Base-by-base conservation (phyloP, 2,888 invertebrate species). In the Andrena chrysosceles region DNA sequence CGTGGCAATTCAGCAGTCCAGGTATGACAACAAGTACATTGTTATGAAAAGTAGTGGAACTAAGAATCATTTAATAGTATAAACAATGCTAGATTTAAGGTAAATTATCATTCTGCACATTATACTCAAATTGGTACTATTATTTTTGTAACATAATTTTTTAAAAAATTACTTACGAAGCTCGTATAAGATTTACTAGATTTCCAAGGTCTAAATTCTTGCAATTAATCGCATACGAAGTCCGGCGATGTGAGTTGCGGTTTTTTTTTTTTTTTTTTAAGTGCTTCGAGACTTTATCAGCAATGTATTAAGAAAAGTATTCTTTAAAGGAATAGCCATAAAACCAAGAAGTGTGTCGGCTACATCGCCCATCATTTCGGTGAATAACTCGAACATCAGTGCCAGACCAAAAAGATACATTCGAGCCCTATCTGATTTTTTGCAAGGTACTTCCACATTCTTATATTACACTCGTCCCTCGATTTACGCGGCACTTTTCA, bases 281-380 rank as follows among this genome's bases (percentile, higher is more conserved):
- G 4, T 42, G 42, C 13, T 16, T 16, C 1, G 0, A 42, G 16
- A 42, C 1, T 42, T 42, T 42, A 5, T 42, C 42, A 42, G 42
- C 42, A 42, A 42, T 16, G 1, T 42, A 62, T 52, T 20, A 49
- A 68, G 1, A 42, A 13, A 42, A 81, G 60, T 79, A 26, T 64
- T 20, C 56, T 66, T 8, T 62, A 35, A 35, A 93, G 93, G 93
- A 60, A 85, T 92, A 35, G 88, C 84, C 5, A 87, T 92, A 35
- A 84, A 88, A 56, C 93, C 93, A 2, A 91, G 88, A 13, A 82
- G 91, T 66, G 63, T 89, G 16, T 77, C 90, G 1, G 35, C 68
- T 0, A 75, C 83, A 8, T 90, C 91, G 3, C 91, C 92, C 0
- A 76, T 92, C 2, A 91, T 93, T 62, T 89, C 89, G 83, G 71